Conservation (phyloP, 2,888 invertebrate species). For the Aplocera efformata region DNA sequence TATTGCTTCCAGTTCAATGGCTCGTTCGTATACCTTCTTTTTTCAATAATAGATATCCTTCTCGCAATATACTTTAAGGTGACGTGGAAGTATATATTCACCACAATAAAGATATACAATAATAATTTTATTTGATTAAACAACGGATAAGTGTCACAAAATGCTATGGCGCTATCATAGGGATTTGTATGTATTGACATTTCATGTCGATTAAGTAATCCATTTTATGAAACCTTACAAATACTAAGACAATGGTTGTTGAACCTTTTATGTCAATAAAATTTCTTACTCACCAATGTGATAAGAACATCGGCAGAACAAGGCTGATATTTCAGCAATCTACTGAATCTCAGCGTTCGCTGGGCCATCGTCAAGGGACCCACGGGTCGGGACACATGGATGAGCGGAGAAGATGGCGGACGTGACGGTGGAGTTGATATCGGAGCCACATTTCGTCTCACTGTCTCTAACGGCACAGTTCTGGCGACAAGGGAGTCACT, state of each 20-base stretch:
- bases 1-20: slow-evolving; percentile 1
- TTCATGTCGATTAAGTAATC: slow-evolving; percentile 13
- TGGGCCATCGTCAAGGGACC: slow-evolving; percentile 84
- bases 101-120: no score
- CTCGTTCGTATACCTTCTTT: slow-evolving; percentile 7
- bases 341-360: slow-evolving; percentile 84
- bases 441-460: slow-evolving; percentile 72
- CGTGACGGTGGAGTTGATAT: slow-evolving; percentile 70
- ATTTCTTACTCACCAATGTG: slow-evolving; percentile 57
- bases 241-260: slow-evolving; percentile 14
- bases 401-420: slow-evolving; percentile 63
- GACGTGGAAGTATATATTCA: no score
- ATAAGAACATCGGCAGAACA: slow-evolving; percentile 73
- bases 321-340: slow-evolving; percentile 84
- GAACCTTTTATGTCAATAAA: slow-evolving; percentile 11
- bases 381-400: slow-evolving; percentile 64
- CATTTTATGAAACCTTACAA: slow-evolving; percentile 23
- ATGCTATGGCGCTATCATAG: slow-evolving; percentile 19
- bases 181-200: slow-evolving; percentile 11
- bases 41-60: slow-evolving; percentile 3
- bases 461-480: slow-evolving; percentile 87
- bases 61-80: no score
- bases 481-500: slow-evolving; percentile 86
- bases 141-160: slow-evolving; percentile 3
- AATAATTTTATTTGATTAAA: slow-evolving; percentile 9